Percentiles rank a stretch among this genome's conserved stretches.
Conservation (phyloP, 1,140 invertebrate genomes). For the Alviniconcha marisindica region DNA sequence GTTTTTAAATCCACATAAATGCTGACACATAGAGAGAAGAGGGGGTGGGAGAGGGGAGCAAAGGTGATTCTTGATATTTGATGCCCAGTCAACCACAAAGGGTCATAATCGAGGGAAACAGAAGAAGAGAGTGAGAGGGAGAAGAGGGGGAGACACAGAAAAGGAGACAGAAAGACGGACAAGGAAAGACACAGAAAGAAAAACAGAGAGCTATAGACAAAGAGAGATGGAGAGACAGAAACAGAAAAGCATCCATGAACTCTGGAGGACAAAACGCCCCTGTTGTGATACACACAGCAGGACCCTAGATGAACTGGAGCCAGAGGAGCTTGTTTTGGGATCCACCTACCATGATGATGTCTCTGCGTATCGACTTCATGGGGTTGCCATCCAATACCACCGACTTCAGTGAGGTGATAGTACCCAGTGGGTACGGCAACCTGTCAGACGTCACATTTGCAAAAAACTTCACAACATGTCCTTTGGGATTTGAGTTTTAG, state of each 20-base stretch:
- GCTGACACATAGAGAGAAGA: no score
- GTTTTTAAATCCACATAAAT: no score
- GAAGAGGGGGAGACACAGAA: no score
- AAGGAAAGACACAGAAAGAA: neutral
- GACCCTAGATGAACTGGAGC: neutral
- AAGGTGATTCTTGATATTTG: no score
- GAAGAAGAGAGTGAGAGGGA: no score
- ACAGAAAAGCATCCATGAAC: no score
- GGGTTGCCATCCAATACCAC: slow-evolving; percentile 92
- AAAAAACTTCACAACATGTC: neutral
- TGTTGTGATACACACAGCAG: no score
- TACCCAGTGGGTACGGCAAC: slow-evolving; percentile 85
- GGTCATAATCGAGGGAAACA: no score
- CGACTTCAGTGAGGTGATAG: slow-evolving; percentile 88
- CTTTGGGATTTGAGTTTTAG: neutral
- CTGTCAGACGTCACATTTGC: slow-evolving; percentile 76
- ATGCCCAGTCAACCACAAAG: no score
- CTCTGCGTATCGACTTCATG: slow-evolving; percentile 77
- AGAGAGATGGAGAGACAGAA: neutral
- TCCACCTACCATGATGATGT: slow-evolving; percentile 71
- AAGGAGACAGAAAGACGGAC: neutral
- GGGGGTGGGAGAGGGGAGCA: no score
- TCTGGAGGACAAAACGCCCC: no score
- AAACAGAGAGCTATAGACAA: neutral
- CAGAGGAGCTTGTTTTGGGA: neutral